These are phyloP conservation scores for Candoia aspera DNA, from an alignment of 2,113 vertebrate genomes.

Conservation along the genomic window DNA sequence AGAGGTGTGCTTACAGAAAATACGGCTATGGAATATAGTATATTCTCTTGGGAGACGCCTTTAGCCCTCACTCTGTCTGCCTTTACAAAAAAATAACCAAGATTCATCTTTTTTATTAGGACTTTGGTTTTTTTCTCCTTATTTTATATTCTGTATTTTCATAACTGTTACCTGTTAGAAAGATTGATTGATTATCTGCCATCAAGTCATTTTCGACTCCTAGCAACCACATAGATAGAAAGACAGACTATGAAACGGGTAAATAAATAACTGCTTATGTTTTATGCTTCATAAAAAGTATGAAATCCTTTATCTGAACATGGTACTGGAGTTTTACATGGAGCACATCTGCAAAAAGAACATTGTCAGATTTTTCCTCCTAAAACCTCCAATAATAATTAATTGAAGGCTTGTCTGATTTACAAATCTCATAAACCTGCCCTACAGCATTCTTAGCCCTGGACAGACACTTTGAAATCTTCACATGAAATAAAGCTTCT, in stretches of 20 bases:
- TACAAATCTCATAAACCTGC: background rate
- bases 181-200: background rate
- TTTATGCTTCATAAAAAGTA: background rate
- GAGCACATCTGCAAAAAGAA: slow-evolving; percentile 6
- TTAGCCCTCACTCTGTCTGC: background rate
- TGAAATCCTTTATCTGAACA: background rate
- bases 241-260: background rate
- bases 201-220: background rate
- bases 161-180: background rate
- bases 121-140: background rate
- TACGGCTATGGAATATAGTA: background rate
- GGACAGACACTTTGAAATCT: accelerated
- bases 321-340: background rate
- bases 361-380: background rate
- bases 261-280: background rate
- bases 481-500: background rate
- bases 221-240: background rate
- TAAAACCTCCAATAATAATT: background rate
- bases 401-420: background rate
- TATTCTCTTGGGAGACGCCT: background rate
- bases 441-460: background rate
- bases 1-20: background rate
- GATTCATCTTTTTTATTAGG: background rate
- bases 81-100: background rate
- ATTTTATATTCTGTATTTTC: background rate